Percentiles rank a stretch among this genome's conserved stretches.
phyloP scores from a whole-genome alignment of 1,140 invertebrate genomes.

The Chionoecetes opilio region DNA sequence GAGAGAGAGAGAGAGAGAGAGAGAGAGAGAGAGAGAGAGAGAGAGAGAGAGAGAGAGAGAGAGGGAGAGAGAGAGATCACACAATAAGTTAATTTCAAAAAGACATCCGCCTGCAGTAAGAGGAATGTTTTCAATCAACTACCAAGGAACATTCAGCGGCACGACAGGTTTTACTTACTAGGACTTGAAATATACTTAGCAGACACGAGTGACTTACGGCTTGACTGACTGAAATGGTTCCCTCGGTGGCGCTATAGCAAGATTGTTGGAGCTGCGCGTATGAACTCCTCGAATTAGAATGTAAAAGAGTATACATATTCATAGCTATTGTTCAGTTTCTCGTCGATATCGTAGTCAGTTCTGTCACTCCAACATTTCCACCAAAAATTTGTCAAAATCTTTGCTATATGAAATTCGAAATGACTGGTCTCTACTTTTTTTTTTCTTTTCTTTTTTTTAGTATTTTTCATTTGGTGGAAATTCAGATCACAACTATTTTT shows the following conservation, averaged over 20 bases:
- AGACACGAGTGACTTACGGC: not conserved
- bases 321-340: no score
- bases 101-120: not conserved
- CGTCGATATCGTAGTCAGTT: not conserved
- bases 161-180: not conserved
- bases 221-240: not conserved
- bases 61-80: slow-evolving; percentile 42
- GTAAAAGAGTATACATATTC: not conserved
- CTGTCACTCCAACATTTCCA: not conserved
- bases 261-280: not conserved
- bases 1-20: slow-evolving; percentile 47
- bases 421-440: not conserved
- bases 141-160: not conserved
- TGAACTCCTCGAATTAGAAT: not conserved
- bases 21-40: slow-evolving; percentile 56
- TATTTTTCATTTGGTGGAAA: not conserved
- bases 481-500: no score
- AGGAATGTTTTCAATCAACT: not conserved
- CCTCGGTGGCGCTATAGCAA: not conserved
- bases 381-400: not conserved
- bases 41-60: slow-evolving; percentile 54
- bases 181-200: not conserved
- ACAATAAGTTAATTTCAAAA: not conserved
- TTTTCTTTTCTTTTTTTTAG: not conserved
- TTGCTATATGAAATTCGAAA: not conserved